Evolutionary conservation across 2,888 invertebrate species (phyloP), one percentile per base, ranked within the genome.

Genomic region (Oxystoma pomonae): DNA sequence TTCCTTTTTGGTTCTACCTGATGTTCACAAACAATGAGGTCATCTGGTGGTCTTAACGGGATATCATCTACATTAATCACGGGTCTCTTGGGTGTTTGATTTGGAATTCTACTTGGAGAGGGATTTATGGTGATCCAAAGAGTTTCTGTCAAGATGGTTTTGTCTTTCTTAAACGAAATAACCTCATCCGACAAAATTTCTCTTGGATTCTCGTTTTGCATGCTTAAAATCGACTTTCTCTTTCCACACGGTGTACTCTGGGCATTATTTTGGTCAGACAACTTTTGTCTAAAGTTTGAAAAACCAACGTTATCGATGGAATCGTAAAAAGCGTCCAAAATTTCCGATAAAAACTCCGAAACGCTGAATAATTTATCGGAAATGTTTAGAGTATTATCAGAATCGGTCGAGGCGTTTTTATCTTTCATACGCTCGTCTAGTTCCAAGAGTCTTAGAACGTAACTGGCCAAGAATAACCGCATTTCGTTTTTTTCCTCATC

Each of bases 71-170:
- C 72, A 63, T 79, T 77, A 5, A 74, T 58, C 49, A 72, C 50
- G 20, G 55, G 55, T 61, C 62, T 67, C 55, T 59, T 64, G 9
- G 63, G 53, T 12, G 57, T 9, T 18, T 17, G 20, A 49, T 62
- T 57, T 16, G 50, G 3, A n/a, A 55, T 59, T 2, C 60, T 62
- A 17, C 64, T 59, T 7, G 73, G 71, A 16, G 72, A 70, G 59
- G 71, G 72, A 20, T 71, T 70, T 56, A 78, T 70, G 0, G 77
- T 65, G 57, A 79, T 71, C 80, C 80, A 80, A 63, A 75, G 78
- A n/a, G 72, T 72, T 67, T 78, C 79, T n/a, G 73, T 74, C 1
- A 71, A 66, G 2, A 71, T 67, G 61, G 70, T 74, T 19, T 67
- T 65, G 55, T 71, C 70, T 56, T 74, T 73, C 61, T 76, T 73